Conservation (phyloP, 2,888 invertebrate species). For the Tuta absoluta region DNA sequence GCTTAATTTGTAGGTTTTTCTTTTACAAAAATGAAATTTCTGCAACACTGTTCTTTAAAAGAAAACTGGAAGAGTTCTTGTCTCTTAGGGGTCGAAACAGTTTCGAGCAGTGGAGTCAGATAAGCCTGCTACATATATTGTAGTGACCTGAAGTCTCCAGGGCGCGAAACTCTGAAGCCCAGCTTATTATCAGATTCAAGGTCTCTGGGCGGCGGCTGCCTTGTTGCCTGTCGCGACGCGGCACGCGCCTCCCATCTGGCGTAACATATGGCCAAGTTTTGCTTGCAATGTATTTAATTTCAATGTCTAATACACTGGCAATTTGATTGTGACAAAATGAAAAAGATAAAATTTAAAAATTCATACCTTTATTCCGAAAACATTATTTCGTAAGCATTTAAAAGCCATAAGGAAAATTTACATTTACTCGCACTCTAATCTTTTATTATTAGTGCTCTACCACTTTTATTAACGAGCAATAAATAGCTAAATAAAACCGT, state of each 20-base stretch:
- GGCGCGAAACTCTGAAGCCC: conserved; percentile 23
- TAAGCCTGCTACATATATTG: too few species aligned
- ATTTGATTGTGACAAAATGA: too few species aligned
- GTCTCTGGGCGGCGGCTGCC: conserved; percentile 45
- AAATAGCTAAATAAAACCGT: conserved; percentile 14
- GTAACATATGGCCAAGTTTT: neutral
- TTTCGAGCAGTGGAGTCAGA: too few species aligned
- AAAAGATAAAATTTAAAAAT: neutral
- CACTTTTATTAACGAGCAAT: conserved; percentile 5
- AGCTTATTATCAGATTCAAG: conserved; percentile 29
- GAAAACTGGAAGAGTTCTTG: too few species aligned
- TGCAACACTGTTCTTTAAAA: too few species aligned
- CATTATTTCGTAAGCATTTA: neutral
- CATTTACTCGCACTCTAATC: neutral
- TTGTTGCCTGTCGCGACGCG: conserved; percentile 52
- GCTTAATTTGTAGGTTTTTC: too few species aligned
- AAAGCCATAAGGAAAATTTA: neutral
- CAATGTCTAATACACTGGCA: neutral
- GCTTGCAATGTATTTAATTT: neutral
- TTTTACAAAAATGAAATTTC: too few species aligned
- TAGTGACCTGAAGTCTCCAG: neutral
- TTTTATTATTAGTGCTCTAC: neutral
- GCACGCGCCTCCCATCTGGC: conserved; percentile 19
- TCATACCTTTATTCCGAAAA: neutral
- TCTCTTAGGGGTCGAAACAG: too few species aligned